phyloP scores from a whole-genome alignment of 2,888 invertebrate genomes.

The Meghimatium bilineatum region DNA sequence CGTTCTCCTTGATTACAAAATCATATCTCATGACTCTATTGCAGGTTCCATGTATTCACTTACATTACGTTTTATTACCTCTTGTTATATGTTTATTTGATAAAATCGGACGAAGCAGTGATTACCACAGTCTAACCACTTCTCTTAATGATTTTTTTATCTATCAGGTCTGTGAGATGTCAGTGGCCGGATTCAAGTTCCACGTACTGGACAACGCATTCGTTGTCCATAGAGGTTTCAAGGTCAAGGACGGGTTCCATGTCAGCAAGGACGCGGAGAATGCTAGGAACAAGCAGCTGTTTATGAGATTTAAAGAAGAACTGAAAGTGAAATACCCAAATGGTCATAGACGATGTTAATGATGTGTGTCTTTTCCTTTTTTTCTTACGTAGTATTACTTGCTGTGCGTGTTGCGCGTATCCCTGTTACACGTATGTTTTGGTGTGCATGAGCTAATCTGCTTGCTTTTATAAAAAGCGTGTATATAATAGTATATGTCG shows the following conservation, averaged over 20 bases:
- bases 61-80: background rate
- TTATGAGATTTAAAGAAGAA: slow-evolving; percentile 80
- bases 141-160: background rate
- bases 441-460: no score
- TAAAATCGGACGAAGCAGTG: no score
- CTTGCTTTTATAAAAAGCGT: no score
- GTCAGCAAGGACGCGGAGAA: slow-evolving; percentile 78
- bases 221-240: slow-evolving; percentile 80
- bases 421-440: background rate
- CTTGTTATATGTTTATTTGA: background rate
- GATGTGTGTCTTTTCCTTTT: background rate
- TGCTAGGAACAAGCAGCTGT: slow-evolving; percentile 78
- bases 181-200: slow-evolving; percentile 80
- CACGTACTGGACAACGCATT: slow-evolving; percentile 80
- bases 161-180: slow-evolving; percentile 80
- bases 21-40: no score
- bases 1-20: no score
- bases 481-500: no score
- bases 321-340: slow-evolving; percentile 80
- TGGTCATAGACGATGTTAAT: slow-evolving; percentile 78
- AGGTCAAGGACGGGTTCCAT: slow-evolving; percentile 78
- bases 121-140: no score
- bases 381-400: background rate
- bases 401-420: background rate
- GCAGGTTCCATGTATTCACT: no score